phyloP scores from a whole-genome alignment of 2,797 vertebrate species.

The Tinamus major region DNA sequence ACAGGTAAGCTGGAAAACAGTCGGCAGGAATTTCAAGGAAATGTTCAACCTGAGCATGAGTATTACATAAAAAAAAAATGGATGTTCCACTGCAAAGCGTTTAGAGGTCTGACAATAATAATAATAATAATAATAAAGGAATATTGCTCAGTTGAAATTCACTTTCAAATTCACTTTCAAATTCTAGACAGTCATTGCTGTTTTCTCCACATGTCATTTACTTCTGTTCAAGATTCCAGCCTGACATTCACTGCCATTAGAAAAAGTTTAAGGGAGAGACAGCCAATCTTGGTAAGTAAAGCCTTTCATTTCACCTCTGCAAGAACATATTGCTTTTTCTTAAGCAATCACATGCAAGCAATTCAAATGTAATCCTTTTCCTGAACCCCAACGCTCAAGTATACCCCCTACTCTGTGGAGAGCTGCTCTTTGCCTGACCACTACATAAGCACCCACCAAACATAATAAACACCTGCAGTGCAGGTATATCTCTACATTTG shows the following conservation, averaged over 20 bases:
- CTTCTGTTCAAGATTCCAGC: conserved; percentile 8
- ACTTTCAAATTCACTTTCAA: not conserved
- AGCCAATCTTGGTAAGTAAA: conserved; percentile 27
- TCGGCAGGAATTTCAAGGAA: not conserved
- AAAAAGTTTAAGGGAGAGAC: conserved; percentile 41
- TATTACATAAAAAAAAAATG: not conserved
- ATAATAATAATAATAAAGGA: not conserved
- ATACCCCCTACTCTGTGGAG: not conserved
- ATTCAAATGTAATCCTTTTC: conserved; percentile 31
- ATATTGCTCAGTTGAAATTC: conserved; percentile 13
- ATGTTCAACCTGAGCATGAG: not conserved
- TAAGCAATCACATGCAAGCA: conserved; percentile 15
- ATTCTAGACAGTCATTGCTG: conserved; percentile 18
- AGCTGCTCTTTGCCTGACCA: conserved; percentile 16
- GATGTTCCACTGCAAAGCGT: not conserved
- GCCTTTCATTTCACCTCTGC: conserved; percentile 48
- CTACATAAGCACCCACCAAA: conserved; percentile 20
- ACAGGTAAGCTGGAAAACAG: not conserved
- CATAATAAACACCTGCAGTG: conserved; percentile 14
- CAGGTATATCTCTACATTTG: conserved; percentile 27
- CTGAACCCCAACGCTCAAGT: conserved; percentile 9
- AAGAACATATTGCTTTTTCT: conserved; percentile 10
- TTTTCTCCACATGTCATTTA: conserved; percentile 45
- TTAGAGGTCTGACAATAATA: not conserved
- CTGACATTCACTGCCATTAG: conserved; percentile 9